Evolutionary conservation across 2,113 vertebrate species (phyloP).

Genomic region (Microcebus griseorufus): DNA sequence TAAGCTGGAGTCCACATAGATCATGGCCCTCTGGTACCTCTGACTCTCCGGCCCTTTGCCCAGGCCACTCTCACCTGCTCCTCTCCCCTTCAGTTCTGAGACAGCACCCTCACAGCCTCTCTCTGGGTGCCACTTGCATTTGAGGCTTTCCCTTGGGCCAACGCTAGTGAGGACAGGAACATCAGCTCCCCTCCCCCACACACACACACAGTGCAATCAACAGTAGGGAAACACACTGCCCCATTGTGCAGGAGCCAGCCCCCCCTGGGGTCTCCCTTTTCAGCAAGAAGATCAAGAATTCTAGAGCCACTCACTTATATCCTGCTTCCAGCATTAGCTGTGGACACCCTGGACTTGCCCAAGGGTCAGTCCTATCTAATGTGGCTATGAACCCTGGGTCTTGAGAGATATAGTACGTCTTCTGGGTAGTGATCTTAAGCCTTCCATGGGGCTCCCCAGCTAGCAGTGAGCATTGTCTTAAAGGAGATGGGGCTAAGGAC

Average conservation of each 20-base stretch:
- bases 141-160: not conserved
- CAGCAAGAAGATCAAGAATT: slow-evolving; percentile 1
- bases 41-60: not conserved
- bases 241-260: not conserved
- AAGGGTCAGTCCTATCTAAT: not conserved
- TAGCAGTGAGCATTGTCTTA: not conserved
- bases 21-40: not conserved
- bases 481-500: not conserved
- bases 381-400: not conserved
- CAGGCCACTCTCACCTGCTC: not conserved
- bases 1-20: not conserved
- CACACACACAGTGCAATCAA: not conserved
- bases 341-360: not conserved
- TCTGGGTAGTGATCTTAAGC: not conserved
- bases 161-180: not conserved
- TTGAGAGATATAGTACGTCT: not conserved
- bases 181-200: not conserved
- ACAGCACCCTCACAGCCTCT: not conserved
- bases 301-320: not conserved
- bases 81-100: not conserved
- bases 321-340: not conserved
- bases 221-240: not conserved
- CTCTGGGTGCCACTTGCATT: not conserved
- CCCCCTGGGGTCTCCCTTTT: not conserved
- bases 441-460: not conserved